Percentiles rank a stretch among this genome's conserved stretches.
Evolutionary conservation across 2,113 vertebrate genomes (phyloP).

Genomic region (Gavia stellata): DNA sequence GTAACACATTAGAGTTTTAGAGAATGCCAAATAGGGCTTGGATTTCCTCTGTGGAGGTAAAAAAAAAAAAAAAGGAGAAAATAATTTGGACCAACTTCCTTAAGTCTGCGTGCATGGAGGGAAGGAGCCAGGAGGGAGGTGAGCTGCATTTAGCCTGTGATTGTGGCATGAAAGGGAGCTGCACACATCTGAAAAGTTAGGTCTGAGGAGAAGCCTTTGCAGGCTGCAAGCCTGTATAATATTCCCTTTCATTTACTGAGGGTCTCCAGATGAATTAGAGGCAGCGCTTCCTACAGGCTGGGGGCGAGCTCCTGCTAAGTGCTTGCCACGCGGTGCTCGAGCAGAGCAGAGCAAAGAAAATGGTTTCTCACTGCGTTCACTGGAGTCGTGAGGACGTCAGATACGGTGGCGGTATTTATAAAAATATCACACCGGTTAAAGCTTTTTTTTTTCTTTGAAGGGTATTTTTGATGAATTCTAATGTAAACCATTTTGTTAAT

Average conservation of each 20-base stretch:
- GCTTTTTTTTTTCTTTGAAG: not conserved
- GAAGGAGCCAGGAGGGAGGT: not conserved
- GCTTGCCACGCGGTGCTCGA: not conserved
- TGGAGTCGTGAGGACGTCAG: accelerated
- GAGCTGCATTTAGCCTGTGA: not conserved
- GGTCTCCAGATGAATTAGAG: not conserved
- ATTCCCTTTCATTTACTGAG: not conserved
- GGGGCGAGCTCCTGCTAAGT: not conserved
- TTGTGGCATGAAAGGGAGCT: not conserved
- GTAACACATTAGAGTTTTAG: not conserved
- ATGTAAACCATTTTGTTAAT: slow-evolving; percentile 52
- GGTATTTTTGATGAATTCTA: slow-evolving; percentile 29
- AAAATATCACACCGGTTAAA: not conserved
- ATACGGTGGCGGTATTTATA: not conserved
- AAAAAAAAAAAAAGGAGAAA: not conserved
- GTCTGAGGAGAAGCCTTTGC: not conserved
- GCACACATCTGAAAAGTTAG: not conserved
- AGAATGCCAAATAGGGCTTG: not conserved
- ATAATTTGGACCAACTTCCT: not conserved
- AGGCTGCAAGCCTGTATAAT: not conserved
- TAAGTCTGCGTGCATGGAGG: not conserved
- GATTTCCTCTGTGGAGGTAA: too few relatives aligned
- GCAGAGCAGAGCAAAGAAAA: not conserved
- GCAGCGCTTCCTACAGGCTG: not conserved
- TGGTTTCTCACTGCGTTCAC: not conserved